Evolutionary conservation across 2,888 invertebrate genomes (phyloP), one percentile per base, ranked within the genome.

Genomic region (Callinectes sapidus): DNA sequence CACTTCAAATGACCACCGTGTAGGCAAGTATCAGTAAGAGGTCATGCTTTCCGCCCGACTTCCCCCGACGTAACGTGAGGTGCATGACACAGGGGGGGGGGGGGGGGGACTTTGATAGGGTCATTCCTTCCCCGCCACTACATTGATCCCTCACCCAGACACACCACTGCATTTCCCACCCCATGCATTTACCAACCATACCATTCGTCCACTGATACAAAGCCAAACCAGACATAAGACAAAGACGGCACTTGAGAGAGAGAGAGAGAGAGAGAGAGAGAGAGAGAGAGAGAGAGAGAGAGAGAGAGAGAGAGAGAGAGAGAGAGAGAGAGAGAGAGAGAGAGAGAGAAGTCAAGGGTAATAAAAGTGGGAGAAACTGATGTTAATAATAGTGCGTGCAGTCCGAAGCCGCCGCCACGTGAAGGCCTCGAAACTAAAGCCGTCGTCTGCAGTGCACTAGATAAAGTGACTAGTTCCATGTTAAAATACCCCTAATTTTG

Each of bases 341-440:
- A 28, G n/a, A 28, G 28, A 28, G 1, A 71, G 1, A 71, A 8
- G 28, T 71, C 28, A 5, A n/a, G 28, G 28, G 10, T 71, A 71
- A 28, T 28, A 28, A 71, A n/a, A 71, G 28, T 61, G 61, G 18
- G 23, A 5, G 23, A 61, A 23, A 23, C 6, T 18, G 13, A 23
- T 23, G 61, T 61, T 61, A 61, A 61, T 61, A 61, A 23, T 61
- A 13, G n/a, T n/a, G 14, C 13, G 6, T 81, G 35, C 16, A 16
- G 81, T 14, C 81, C n/a, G 18, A 81, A 81, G 81, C 81, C 81
- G 35, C 35, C 32, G 81, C 81, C 81, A 81, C 81, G 81, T 81
- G 81, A 81, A 18, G 14, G 35, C 16, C 13, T 81, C 35, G 35
- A 48, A 28, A 87, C 87, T 48, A 28, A 48, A 32, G 87, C 42